Evolutionary conservation across 1,140 invertebrate species (phyloP), one percentile per base, ranked within the genome.

Genomic region (Sesamia nonagrioides): DNA sequence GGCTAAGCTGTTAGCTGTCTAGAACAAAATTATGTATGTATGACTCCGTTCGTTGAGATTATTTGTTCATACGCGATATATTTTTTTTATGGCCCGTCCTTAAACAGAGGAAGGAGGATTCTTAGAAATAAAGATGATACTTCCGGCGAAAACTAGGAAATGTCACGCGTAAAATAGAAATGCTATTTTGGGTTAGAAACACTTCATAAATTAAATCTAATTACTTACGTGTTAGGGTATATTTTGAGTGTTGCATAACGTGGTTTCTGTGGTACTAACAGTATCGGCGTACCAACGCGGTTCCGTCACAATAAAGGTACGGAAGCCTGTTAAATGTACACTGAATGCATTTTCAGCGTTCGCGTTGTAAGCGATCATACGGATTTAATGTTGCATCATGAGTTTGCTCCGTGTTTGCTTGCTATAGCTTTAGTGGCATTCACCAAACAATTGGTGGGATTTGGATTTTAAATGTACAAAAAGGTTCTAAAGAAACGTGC

Each of bases 351-450:
- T 71, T 71, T 35, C 42, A 54, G 48, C 50, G 68, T 71, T 71
- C 33, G 50, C 68, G n/a, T 45, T 37, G 68, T 37, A 71, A 48
- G 68, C 68, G 40, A 71, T 69, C 66, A 48, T 48, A 69, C 42
- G 50, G 66, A 69, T 71, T 71, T 71, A 71, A 71, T 37, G 48
- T 71, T 4, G 68, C n/a, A 71, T 71, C 27, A 71, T 37, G 68
- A 54, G 50, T 37, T 54, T 54, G n/a, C 45, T 37, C 35, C 13
- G 21, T 17, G 33, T n/a, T 54, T 18, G 33, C 35, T 66, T 71
- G 35, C 15, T 15, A 27, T 27, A 1, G 27, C 27, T 27, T 27
- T 3, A 27, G 27, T 27, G 45, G 5, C 8, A 15, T 13, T 15
- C 45, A 9, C 8, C 45, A 48, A 48, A 48, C 9, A 9, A 0